Percentiles rank a stretch among this genome's conserved stretches.
Evolutionary conservation across 2,113 vertebrate species (phyloP).

Genomic region (Chamaetylas fuelleborni): DNA sequence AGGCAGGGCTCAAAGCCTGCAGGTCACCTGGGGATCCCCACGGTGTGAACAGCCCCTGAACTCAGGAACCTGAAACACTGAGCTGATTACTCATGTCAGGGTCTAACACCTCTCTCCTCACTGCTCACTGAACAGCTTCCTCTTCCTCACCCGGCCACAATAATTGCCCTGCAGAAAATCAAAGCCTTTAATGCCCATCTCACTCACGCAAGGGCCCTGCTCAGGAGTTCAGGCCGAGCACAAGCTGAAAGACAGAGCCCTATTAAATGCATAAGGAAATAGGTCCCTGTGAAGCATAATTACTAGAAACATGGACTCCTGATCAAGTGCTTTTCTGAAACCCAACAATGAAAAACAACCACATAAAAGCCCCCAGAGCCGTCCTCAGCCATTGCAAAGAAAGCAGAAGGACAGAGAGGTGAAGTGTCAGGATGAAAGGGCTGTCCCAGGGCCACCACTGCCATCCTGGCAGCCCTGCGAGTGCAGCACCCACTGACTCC

Average conservation of each 20-base stretch:
- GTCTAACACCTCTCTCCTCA: not conserved
- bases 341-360: not conserved
- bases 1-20: not conserved
- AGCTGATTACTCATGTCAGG: not conserved
- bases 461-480: accelerated
- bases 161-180: conserved; percentile 33
- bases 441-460: not conserved
- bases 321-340: not conserved
- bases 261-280: conserved; percentile 46
- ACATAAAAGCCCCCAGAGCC: not conserved
- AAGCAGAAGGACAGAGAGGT: not conserved
- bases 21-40: not conserved
- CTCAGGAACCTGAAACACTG: not conserved
- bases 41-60: not conserved
- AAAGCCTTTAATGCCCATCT: conserved; percentile 9
- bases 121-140: not conserved
- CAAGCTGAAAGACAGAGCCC: not conserved
- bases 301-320: not conserved
- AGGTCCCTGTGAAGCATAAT: not conserved
- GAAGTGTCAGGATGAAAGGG: not conserved
- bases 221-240: not conserved
- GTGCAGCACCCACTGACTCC: not conserved
- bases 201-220: not conserved
- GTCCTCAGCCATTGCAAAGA: not conserved
- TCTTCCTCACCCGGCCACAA: conserved; percentile 22